Conservation (phyloP, 2,797 vertebrate species). For the Scolopax bukidnonensis region DNA sequence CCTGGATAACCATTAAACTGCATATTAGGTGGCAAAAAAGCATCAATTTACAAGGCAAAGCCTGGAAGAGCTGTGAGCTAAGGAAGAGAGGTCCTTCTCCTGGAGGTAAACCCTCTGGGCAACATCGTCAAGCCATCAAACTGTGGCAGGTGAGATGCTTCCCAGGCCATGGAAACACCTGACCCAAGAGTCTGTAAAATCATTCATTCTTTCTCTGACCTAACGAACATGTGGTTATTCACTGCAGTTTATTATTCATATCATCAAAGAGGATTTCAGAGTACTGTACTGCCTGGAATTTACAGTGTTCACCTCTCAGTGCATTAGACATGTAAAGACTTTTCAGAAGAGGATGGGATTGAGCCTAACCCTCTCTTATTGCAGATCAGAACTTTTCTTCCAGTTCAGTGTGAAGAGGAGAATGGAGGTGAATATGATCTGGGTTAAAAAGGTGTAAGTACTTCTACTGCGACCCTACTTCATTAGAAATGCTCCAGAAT, state of each 20-base stretch:
- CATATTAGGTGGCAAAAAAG: not conserved
- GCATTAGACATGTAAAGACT: not conserved
- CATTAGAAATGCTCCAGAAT: not conserved
- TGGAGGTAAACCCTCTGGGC: not conserved
- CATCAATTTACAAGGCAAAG: not conserved
- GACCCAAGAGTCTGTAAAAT: not conserved
- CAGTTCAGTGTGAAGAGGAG: not conserved
- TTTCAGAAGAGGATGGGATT: not conserved
- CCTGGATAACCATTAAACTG: not conserved
- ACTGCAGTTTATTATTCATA: not conserved
- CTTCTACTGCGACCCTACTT: not conserved
- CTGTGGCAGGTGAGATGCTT: not conserved
- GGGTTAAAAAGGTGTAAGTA: not conserved
- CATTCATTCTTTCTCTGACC: not conserved
- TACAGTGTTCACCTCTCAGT: not conserved
- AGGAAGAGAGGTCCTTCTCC: not conserved
- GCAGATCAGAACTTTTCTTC: not conserved
- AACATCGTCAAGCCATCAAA: not conserved
- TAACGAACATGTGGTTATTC: not conserved
- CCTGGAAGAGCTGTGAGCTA: not conserved
- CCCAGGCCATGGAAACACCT: not conserved
- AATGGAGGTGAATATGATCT: not conserved
- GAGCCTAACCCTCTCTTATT: not conserved
- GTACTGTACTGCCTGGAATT: not conserved
- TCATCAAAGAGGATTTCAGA: not conserved